These are phyloP conservation scores for Chlorops oryzae DNA, from an alignment of 1,140 invertebrate genomes.

Conservation along the genomic window DNA sequence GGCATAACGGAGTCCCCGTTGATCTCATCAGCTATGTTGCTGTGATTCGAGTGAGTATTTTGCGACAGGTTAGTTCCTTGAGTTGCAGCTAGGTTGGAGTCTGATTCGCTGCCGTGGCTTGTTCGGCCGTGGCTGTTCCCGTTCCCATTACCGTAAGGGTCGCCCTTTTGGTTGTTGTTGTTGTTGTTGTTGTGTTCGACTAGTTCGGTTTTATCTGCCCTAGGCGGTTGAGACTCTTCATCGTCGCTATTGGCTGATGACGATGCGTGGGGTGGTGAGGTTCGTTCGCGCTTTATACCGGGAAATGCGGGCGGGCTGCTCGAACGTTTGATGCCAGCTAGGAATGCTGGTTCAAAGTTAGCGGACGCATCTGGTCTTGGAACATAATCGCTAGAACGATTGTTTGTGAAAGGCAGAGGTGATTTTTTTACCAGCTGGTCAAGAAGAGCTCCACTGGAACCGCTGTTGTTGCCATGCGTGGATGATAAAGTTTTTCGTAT, in stretches of 20 bases:
- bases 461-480: slow-evolving; percentile 50
- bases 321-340: slow-evolving; percentile 29
- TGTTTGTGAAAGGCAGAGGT: slow-evolving; percentile 47
- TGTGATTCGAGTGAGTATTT: too few species aligned
- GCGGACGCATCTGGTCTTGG: slow-evolving; percentile 21
- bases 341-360: slow-evolving; percentile 17
- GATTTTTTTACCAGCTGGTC: slow-evolving; percentile 66
- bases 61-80: too few species aligned
- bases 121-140: slow-evolving; percentile 1
- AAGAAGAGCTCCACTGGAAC: slow-evolving; percentile 54
- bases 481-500: slow-evolving; percentile 74
- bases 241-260: slow-evolving; percentile 17
- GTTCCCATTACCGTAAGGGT: slow-evolving; percentile 3
- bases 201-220: neutral
- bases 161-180: slow-evolving; percentile 7
- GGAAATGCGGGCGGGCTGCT: slow-evolving; percentile 32
- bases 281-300: slow-evolving; percentile 41
- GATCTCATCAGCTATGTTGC: too few species aligned
- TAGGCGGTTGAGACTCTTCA: slow-evolving; percentile 1
- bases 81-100: too few species aligned
- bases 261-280: slow-evolving; percentile 25
- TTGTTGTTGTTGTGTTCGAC: slow-evolving; percentile 22
- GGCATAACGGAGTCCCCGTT: too few species aligned
- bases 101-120: slow-evolving; percentile 3
- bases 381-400: slow-evolving; percentile 33